Percentiles rank a stretch among this genome's conserved stretches.
phyloP scores from a whole-genome alignment of 2,888 invertebrate genomes.

The Junonia oenone region DNA sequence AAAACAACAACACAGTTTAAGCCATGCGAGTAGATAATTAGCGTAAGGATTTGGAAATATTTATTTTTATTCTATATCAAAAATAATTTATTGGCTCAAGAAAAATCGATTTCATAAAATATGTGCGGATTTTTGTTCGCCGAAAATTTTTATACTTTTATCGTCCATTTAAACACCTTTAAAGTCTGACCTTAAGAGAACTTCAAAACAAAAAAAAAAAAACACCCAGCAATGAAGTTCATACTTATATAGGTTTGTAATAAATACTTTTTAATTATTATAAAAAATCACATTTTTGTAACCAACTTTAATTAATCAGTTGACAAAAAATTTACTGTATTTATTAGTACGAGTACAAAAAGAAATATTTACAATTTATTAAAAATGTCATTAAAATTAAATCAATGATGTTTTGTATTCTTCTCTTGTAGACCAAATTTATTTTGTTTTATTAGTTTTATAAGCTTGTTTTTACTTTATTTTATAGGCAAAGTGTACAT shows the following conservation, averaged over 20 bases:
- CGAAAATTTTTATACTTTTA: background rate
- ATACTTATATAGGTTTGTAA: too few relatives aligned
- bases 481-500: too few relatives aligned
- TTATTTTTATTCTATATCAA: background rate
- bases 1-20: conserved; percentile 50
- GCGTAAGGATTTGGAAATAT: background rate
- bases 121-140: background rate
- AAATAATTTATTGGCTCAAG: background rate
- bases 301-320: background rate
- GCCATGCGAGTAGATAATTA: conserved; percentile 22
- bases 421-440: background rate
- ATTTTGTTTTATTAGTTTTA: background rate
- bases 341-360: background rate
- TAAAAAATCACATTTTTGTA: too few relatives aligned
- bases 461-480: background rate
- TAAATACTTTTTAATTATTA: too few relatives aligned
- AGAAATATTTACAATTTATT: background rate
- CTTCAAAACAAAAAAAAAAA: background rate
- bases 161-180: background rate
- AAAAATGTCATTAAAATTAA: background rate
- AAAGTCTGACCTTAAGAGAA: conserved; percentile 1
- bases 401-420: background rate
- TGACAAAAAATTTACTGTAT: background rate
- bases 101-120: background rate
- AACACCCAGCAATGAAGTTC: too few relatives aligned